phyloP scores from a whole-genome alignment of 1,140 invertebrate species.

The Zaprionus inermis region DNA sequence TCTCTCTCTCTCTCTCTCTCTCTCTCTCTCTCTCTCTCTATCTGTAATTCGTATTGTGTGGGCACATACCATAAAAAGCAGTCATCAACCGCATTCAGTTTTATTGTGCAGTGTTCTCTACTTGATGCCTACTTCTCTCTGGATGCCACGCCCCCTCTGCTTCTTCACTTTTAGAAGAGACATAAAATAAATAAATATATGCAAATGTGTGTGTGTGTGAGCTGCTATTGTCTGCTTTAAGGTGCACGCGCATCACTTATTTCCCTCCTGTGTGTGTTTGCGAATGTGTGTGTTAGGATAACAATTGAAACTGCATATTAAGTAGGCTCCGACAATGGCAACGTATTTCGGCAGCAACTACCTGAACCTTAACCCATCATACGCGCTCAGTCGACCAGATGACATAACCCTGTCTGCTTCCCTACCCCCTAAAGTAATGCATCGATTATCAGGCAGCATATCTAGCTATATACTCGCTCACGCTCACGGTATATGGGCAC shows the following conservation, averaged over 20 bases:
- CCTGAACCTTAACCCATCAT: constrained; percentile 39
- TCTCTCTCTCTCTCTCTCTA: neutral
- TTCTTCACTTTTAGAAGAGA: constrained; percentile 53
- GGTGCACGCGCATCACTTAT: constrained; percentile 68
- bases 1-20: neutral
- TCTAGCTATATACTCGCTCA: neutral
- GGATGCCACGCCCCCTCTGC: constrained; percentile 1
- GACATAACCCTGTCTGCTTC: constrained; percentile 26
- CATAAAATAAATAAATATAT: constrained; percentile 81
- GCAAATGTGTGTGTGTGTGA: constrained; percentile 54
- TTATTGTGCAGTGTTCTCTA: constrained; percentile 70
- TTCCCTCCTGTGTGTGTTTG: constrained; percentile 27
- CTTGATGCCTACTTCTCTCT: constrained; percentile 53
- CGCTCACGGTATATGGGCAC: constrained; percentile 15
- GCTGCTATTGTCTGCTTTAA: constrained; percentile 48
- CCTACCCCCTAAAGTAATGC: constrained; percentile 17
- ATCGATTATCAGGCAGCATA: constrained; percentile 27
- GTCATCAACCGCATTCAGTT: constrained; percentile 62
- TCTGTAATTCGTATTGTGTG: constrained; percentile 20
- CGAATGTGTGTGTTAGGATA: constrained; percentile 34
- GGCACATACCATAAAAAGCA: constrained; percentile 42
- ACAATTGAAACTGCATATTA: constrained; percentile 74
- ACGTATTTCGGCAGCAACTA: neutral
- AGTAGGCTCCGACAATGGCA: constrained; percentile 48
- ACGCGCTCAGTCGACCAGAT: constrained; percentile 32